A percentile compares a stretch with the other conserved stretches of the same genome.
Evolutionary conservation across 2,888 invertebrate species (phyloP).

Genomic region (Lamellibrachia satsuma): DNA sequence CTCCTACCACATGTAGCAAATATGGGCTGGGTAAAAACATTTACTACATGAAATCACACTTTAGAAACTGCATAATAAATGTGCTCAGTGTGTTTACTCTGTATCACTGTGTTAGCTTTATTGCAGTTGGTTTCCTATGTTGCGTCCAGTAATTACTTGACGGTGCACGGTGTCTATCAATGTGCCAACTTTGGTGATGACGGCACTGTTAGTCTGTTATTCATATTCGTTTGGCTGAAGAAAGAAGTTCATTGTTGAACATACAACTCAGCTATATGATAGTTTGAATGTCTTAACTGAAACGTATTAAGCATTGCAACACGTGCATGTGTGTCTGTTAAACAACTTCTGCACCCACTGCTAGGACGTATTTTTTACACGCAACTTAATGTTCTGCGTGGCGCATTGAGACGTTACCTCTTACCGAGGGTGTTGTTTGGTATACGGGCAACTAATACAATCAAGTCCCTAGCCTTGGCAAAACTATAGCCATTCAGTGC

Average conservation of each 20-base stretch:
- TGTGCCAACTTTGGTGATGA: not conserved
- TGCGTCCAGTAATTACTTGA: not conserved
- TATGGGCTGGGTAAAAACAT: too few relatives aligned
- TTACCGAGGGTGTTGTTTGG: too few relatives aligned
- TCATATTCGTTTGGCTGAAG: not conserved
- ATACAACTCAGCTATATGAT: not conserved
- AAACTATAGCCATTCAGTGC: not conserved
- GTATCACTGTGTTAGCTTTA: not conserved
- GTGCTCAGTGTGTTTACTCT: not conserved
- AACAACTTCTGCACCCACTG: not conserved
- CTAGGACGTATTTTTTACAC: not conserved
- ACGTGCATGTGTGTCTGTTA: not conserved
- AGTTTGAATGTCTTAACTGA: not conserved
- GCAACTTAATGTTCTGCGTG: too few relatives aligned
- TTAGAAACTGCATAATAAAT: not conserved
- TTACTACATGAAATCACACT: not conserved
- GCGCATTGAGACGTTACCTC: too few relatives aligned
- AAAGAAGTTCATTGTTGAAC: not conserved
- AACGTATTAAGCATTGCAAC: not conserved
- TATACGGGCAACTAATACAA: not conserved
- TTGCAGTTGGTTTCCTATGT: not conserved
- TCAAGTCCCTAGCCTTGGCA: not conserved
- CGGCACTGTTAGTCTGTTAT: not conserved
- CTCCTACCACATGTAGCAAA: too few relatives aligned
- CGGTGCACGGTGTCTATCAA: not conserved